phyloP scores from a whole-genome alignment of 2,797 vertebrate genomes.

The Zonotrichia albicollis region DNA sequence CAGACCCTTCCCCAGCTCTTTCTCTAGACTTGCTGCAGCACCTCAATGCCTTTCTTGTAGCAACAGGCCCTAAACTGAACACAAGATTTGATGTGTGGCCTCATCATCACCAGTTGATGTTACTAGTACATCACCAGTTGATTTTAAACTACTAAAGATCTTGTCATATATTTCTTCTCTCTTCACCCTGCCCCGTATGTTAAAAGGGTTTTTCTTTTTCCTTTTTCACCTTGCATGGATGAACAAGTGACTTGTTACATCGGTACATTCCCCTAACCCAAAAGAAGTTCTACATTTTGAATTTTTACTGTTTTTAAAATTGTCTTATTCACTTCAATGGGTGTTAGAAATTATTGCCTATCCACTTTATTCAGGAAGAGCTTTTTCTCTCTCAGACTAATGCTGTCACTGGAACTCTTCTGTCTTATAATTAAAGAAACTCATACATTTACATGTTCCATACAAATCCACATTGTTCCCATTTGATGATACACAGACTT shows the following conservation, averaged over 20 bases:
- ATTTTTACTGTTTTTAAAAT: neutral
- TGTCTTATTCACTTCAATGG: neutral
- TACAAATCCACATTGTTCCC: slow-evolving; percentile 25
- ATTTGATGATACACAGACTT: neutral
- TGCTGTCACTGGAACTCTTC: slow-evolving; percentile 11
- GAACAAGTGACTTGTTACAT: neutral
- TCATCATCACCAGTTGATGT: neutral
- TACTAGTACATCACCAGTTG: neutral
- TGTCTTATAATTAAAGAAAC: slow-evolving; percentile 44
- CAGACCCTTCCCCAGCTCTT: neutral
- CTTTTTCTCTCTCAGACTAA: slow-evolving; percentile 41
- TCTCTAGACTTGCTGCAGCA: neutral
- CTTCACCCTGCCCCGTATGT: neutral
- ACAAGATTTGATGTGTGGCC: neutral
- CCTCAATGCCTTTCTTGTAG: neutral
- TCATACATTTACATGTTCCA: neutral
- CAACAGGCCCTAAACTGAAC: neutral
- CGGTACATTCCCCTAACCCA: neutral
- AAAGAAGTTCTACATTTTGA: neutral
- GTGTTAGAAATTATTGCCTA: neutral
- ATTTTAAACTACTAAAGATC: neutral
- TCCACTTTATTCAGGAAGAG: neutral
- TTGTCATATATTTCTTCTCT: neutral
- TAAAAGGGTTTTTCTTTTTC: neutral
- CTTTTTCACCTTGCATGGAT: neutral